These are phyloP conservation scores for Iphiclides podalirius DNA, from an alignment of 2,888 invertebrate genomes.

Conservation along the genomic window DNA sequence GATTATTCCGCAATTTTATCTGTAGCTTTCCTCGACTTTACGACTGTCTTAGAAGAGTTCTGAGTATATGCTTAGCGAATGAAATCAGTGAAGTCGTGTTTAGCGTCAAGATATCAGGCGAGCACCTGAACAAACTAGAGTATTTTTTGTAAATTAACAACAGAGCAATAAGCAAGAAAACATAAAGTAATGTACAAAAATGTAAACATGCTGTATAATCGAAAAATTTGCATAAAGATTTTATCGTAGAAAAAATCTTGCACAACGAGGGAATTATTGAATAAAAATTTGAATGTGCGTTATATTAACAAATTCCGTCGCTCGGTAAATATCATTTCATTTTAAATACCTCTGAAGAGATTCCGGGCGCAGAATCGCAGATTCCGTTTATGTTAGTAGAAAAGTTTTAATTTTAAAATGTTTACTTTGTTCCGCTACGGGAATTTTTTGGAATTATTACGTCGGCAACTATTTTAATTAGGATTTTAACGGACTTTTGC, in stretches of 20 bases:
- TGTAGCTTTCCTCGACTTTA: no score
- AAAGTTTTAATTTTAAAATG: slow-evolving; percentile 18
- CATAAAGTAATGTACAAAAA: no score
- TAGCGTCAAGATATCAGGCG: no score
- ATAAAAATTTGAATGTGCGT: slow-evolving; percentile 5
- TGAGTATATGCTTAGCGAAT: no score
- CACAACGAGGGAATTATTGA: slow-evolving; percentile 5
- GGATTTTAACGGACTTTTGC: background rate
- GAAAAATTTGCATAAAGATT: background rate
- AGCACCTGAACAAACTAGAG: no score
- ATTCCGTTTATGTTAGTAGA: background rate
- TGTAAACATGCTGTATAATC: background rate
- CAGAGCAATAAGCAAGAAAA: no score
- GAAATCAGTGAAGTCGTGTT: no score
- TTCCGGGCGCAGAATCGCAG: slow-evolving; percentile 1
- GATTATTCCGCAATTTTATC: no score
- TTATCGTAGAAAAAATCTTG: background rate
- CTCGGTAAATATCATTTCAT: slow-evolving; percentile 8
- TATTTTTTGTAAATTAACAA: no score
- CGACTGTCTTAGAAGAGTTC: no score
- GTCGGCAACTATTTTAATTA: slow-evolving; percentile 14
- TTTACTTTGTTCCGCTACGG: slow-evolving; percentile 8
- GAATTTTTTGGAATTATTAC: background rate
- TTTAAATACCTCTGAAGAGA: slow-evolving; percentile 9
- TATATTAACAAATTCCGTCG: slow-evolving; percentile 14